Evolutionary conservation across 2,113 vertebrate genomes (phyloP), one percentile per base, ranked within the genome.

Genomic region (Felis chaus): DNA sequence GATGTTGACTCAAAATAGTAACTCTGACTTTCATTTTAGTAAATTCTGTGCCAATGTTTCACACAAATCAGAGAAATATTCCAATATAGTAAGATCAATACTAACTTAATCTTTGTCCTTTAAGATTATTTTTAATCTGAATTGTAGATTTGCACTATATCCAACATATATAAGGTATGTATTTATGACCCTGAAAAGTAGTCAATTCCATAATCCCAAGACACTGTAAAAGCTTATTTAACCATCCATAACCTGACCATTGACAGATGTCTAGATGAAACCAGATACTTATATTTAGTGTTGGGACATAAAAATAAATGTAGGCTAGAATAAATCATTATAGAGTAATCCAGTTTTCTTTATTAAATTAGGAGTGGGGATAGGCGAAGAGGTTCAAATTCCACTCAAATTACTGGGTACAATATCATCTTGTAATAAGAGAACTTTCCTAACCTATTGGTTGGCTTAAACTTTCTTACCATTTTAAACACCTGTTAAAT

Each of bases 291-390:
- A 53, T 31, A 45, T 96, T 98, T 98, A 98, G 97, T 74, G 41
- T 97, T 93, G 76, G 85, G 33, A 86, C 83, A 95, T 98, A 98
- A 98, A 97, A 98, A 95, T 96, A 89, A 97, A 89, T 65, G 39
- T 7, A 97, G 96, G 33, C 18, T 82, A 95, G 79, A 97, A 98
- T 96, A 98, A 97, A 95, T 96, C 57, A 96, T 81, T 91, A 94
- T 71, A 90, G 81, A 80, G 86, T 45, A 94, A 97, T 91, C 94
- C n/a, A 88, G 45, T 65, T 96, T 95, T 95, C 86, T 96, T 92
- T 96, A 95, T 96, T 96, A 97, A 97, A 69, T 96, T 21, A 95
- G 66, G 57, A 97, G 84, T 94, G 87, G n/a, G 79, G 81, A 91
- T 94, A 97, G 55, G 65, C n/a, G 97, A 88, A 95, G n/a, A 92